Base-by-base conservation (phyloP, 2,888 invertebrate species). In the Amblyjoppa proteus region DNA sequence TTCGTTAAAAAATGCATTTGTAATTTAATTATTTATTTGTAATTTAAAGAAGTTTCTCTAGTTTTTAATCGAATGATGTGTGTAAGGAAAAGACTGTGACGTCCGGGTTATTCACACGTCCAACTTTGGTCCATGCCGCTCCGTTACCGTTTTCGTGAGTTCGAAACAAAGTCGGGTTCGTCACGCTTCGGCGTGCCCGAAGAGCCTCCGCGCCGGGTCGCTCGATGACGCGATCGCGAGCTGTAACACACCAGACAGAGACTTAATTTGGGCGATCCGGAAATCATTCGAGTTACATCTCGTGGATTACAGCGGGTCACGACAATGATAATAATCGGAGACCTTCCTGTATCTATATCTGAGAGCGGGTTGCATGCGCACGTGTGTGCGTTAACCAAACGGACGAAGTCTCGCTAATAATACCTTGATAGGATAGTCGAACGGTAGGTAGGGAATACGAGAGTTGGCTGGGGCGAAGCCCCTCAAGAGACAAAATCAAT, bases 281-380 rank as follows among this genome's bases (percentile, higher is more conserved):
- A 73, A 80, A 74, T 64, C 20, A 53, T 34, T 38, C 31, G 20
- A 34, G 31, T 70, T 51, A 16, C 45, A 58, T 56, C 38, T 41
- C 64, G 56, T 53, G 64, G 28, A 73, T 80, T 66, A 75, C 74
- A 56, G 9, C 58, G 68, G 81, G 74, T 75, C 74, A 74, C 68
- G 11, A 81, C 41, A 69, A 74, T 69, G 16, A 74, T 20, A 68
- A 66, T 66, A 68, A 81, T 69, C 45, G 20, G 20, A 58, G 45
- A 68, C 51, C 64, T 66, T 66, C 71, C 61, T 61, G 38, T 20
- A 51, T 66, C 25, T 45, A 41, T n/a, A 11, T 25, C 31, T 51
- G 34, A 38, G 51, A 20, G 16, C 28, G 41, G 38, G 51, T 51
- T n/a, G 34, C 45, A 20, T 61, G 61, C 61, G 31, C 41, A 56